A percentile compares a stretch with the other conserved stretches of the same genome.
Evolutionary conservation across 92 coral and sea anemone genomes (phyloP).

Genomic region (Palythoa grandis): DNA sequence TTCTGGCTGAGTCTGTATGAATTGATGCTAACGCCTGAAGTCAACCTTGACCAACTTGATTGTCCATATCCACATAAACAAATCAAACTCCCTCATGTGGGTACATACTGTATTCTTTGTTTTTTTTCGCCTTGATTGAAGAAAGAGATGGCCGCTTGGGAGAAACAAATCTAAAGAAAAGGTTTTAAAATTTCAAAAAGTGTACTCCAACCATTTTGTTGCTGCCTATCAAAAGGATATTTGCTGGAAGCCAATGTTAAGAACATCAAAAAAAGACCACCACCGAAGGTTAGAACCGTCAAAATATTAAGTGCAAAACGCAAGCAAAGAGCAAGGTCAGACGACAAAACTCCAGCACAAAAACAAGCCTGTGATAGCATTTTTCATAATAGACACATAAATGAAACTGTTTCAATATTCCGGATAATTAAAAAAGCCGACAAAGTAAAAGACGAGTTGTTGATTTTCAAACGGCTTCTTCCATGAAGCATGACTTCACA

Average conservation of each 20-base stretch:
- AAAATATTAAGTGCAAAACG: too few relatives aligned
- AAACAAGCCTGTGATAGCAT: too few relatives aligned
- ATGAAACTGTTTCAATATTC: too few relatives aligned
- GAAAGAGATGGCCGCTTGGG: constrained; percentile 21
- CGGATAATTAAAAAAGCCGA: too few relatives aligned
- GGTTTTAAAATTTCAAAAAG: not conserved
- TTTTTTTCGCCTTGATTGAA: constrained; percentile 1
- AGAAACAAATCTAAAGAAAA: constrained; percentile 28
- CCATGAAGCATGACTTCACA: too few relatives aligned
- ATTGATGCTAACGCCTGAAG: constrained; percentile 56
- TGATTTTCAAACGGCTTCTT: too few relatives aligned
- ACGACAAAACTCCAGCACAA: too few relatives aligned
- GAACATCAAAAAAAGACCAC: not conserved
- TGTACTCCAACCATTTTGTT: not conserved
- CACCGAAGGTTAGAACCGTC: too few relatives aligned
- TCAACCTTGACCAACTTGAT: constrained; percentile 62
- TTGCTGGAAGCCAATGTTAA: constrained; percentile 15
- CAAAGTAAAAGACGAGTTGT: too few relatives aligned
- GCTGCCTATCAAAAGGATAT: not conserved
- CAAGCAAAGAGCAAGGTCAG: too few relatives aligned
- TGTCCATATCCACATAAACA: constrained; percentile 43
- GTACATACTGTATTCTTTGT: not conserved
- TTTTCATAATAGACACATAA: too few relatives aligned
- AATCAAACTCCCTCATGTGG: constrained; percentile 22
- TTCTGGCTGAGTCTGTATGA: constrained; percentile 66